Evolutionary conservation across 2,888 invertebrate genomes (phyloP).

Genomic region (Sipunculus nudus): DNA sequence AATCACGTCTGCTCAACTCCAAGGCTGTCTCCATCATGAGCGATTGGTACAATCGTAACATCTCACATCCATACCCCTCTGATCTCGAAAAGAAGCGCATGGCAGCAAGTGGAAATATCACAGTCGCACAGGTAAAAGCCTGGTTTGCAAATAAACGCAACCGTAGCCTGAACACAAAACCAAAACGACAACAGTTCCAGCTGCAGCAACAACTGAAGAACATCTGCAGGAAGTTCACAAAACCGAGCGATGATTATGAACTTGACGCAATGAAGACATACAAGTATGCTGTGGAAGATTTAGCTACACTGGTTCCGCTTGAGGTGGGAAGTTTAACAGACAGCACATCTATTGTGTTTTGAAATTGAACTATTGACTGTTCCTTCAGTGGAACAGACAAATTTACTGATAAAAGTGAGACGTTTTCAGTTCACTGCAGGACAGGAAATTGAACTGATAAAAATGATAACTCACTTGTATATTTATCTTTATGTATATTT

Average conservation of each 20-base stretch:
- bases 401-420: too few species aligned
- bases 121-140: conserved; percentile 52
- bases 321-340: too few species aligned
- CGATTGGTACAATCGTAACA: conserved; percentile 47
- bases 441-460: too few species aligned
- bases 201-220: conserved; percentile 13
- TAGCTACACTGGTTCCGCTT: too few species aligned
- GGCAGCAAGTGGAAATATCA: conserved; percentile 45
- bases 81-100: conserved; percentile 50
- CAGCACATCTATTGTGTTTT: too few species aligned
- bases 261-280: too few species aligned
- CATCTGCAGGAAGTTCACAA: conserved; percentile 13
- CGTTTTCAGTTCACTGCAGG: too few species aligned
- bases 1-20: conserved; percentile 46
- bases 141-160: conserved; percentile 63
- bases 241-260: neutral
- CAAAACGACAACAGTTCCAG: conserved; percentile 30
- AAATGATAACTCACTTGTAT: too few species aligned
- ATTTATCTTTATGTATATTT: too few species aligned
- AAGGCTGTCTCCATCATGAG: conserved; percentile 51
- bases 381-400: too few species aligned
- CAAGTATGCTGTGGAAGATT: too few species aligned
- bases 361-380: too few species aligned
- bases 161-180: conserved; percentile 53
- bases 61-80: conserved; percentile 52